Conservation (phyloP, 2,797 vertebrate species). For the Channallabes apus region DNA sequence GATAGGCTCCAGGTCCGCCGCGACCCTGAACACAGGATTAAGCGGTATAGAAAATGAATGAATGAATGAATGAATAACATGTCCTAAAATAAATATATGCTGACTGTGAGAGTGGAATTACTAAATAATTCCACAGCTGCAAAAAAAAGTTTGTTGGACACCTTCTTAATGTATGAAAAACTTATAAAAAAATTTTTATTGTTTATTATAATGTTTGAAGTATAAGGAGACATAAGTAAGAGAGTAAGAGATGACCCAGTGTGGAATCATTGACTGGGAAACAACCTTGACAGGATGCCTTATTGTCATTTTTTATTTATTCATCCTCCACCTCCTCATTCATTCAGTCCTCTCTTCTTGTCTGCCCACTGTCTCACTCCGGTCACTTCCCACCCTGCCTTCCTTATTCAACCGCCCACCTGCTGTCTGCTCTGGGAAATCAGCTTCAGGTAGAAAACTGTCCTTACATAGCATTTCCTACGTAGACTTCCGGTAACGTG, state of each 20-base stretch:
- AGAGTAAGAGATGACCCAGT: background rate
- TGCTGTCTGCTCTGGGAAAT: conserved; percentile 35
- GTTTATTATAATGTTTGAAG: background rate
- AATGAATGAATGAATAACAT: no score
- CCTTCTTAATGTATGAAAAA: background rate
- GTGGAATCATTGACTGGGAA: conserved; percentile 11
- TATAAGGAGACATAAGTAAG: background rate
- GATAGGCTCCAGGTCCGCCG: no score
- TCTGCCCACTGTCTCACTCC: conserved; percentile 32
- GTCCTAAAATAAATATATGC: background rate
- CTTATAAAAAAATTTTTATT: background rate
- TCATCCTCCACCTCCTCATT: conserved; percentile 18
- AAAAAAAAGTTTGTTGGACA: background rate
- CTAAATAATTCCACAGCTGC: background rate
- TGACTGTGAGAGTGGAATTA: background rate
- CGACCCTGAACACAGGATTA: no score
- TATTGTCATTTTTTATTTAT: conserved; percentile 37
- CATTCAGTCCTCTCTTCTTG: conserved; percentile 21
- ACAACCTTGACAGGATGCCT: conserved; percentile 7
- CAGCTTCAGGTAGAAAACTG: conserved; percentile 29
- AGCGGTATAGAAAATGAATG: no score
- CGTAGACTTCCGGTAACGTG: conserved; percentile 4
- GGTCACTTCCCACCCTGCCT: conserved; percentile 31
- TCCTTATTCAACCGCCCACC: conserved; percentile 40
- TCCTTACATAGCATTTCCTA: conserved; percentile 28